phyloP scores from a whole-genome alignment of 2,888 invertebrate genomes.

The Dione juno region DNA sequence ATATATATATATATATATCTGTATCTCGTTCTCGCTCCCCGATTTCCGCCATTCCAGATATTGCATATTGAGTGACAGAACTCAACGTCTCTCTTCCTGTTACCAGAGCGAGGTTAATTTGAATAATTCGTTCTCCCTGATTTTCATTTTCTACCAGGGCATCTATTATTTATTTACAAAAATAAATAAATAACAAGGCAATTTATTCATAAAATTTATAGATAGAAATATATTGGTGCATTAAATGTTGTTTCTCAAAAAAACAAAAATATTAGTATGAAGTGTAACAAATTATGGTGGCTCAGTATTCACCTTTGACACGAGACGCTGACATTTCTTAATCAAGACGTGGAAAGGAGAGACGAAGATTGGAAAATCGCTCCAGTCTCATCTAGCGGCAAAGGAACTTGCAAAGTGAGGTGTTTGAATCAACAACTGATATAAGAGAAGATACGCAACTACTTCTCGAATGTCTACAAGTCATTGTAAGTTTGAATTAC shows the following conservation, averaged over 20 bases:
- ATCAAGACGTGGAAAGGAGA: conserved; percentile 46
- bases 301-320: conserved; percentile 42
- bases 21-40: no score
- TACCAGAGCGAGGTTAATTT: no score
- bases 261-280: background rate
- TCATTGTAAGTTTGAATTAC: conserved; percentile 28
- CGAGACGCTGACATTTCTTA: conserved; percentile 45
- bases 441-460: conserved; percentile 11
- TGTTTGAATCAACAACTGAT: conserved; percentile 32
- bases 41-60: no score
- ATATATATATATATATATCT: no score
- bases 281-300: conserved; percentile 35
- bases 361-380: conserved; percentile 45
- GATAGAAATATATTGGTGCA: background rate
- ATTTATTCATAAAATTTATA: background rate
- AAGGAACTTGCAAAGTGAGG: conserved; percentile 40
- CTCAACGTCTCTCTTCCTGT: no score
- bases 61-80: no score
- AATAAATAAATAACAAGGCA: no score
- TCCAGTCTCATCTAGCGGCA: conserved; percentile 42
- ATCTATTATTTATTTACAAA: no score
- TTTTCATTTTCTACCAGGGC: no score
- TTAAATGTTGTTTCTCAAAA: background rate
- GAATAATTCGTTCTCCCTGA: no score
- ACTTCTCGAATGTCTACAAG: conserved; percentile 20